Percentiles rank a stretch among this genome's conserved stretches.
Evolutionary conservation across 2,797 vertebrate species (phyloP).

Genomic region (Myotis planiceps): DNA sequence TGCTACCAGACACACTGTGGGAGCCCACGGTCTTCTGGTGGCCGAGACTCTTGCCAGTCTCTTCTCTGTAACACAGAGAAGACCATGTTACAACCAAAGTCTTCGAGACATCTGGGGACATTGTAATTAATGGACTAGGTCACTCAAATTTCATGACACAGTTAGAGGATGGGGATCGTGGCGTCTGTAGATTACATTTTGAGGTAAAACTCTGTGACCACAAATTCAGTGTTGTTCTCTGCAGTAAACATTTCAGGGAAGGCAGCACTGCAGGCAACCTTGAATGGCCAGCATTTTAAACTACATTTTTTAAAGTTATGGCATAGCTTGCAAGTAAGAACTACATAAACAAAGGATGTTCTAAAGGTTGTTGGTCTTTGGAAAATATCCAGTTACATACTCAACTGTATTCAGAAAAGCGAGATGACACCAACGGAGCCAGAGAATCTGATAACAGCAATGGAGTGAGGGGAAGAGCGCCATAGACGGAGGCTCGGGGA

Average conservation of each 20-base stretch:
- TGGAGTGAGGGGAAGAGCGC: background rate
- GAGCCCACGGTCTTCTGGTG: background rate
- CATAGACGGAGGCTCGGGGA: background rate
- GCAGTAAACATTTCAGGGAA: slow-evolving; percentile 9
- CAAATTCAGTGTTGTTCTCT: background rate
- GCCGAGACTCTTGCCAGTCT: background rate
- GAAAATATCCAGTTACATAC: background rate
- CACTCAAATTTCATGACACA: slow-evolving; percentile 44
- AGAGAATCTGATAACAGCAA: background rate
- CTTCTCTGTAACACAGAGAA: background rate
- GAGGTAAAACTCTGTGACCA: slow-evolving; percentile 36
- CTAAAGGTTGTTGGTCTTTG: background rate
- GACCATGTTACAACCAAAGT: background rate
- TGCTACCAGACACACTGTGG: background rate
- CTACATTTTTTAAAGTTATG: slow-evolving; percentile 26
- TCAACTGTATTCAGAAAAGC: background rate
- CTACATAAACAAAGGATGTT: background rate
- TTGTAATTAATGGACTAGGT: slow-evolving; percentile 58
- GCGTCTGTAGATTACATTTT: slow-evolving; percentile 27
- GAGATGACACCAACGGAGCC: background rate
- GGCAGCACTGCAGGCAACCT: background rate
- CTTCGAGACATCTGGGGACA: slow-evolving; percentile 31
- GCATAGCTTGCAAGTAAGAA: background rate
- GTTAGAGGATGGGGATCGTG: background rate
- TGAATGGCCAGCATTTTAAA: slow-evolving; percentile 5